phyloP scores from a whole-genome alignment of 2,888 invertebrate species.

The Yponomeuta plumbellus region DNA sequence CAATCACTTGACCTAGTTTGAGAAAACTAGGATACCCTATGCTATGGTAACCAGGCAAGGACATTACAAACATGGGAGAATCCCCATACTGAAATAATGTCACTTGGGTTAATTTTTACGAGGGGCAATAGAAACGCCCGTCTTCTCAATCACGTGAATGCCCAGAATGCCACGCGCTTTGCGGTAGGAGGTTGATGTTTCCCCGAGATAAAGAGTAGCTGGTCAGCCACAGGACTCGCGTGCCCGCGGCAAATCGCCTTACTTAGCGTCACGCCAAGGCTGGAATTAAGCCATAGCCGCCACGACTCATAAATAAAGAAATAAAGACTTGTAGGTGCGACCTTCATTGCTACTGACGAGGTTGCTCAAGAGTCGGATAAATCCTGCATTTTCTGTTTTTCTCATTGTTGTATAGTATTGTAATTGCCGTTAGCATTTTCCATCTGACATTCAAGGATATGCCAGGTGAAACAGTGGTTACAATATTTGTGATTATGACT shows the following conservation, averaged over 20 bases:
- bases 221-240: conserved; percentile 36
- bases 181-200: conserved; percentile 55
- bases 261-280: conserved; percentile 43
- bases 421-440: background rate
- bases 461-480: background rate
- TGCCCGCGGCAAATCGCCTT: conserved; percentile 36
- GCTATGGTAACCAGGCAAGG: no score
- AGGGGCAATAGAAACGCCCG: conserved; percentile 21
- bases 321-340: background rate
- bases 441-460: background rate
- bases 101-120: background rate
- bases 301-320: background rate
- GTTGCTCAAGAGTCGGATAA: background rate
- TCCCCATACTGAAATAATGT: no score
- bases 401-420: background rate
- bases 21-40: no score
- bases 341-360: background rate
- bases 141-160: conserved; percentile 42
- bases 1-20: no score
- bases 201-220: conserved; percentile 51
- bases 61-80: no score
- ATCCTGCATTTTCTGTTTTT: background rate
- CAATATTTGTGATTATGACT: background rate
- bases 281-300: background rate
- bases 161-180: conserved; percentile 32